These are phyloP conservation scores for Temnothorax longispinosus DNA, from an alignment of 1,140 invertebrate genomes.

Conservation along the genomic window DNA sequence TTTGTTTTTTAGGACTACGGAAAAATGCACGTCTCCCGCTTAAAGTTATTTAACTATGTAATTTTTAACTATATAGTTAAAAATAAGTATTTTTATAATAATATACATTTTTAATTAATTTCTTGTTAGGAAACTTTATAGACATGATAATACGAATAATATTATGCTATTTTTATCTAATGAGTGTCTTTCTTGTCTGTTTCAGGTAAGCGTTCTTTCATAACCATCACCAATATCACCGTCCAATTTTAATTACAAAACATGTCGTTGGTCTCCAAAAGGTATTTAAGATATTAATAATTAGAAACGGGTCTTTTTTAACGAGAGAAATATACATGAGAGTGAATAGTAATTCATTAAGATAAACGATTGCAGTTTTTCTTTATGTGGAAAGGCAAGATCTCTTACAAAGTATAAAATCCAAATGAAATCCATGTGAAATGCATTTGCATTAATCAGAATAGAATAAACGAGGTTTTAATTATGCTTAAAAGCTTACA, in stretches of 20 bases:
- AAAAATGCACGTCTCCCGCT: background rate
- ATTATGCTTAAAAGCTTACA: constrained; percentile 8
- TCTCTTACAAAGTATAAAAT: constrained; percentile 6
- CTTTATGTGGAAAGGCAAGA: background rate
- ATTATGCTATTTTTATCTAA: constrained; percentile 3
- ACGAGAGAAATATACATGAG: background rate
- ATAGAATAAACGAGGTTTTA: constrained; percentile 40
- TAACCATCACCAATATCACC: background rate
- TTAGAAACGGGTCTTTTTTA: background rate
- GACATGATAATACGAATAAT: background rate
- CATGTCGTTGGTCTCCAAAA: background rate
- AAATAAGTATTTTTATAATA: background rate
- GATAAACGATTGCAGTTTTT: background rate
- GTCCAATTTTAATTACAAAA: background rate
- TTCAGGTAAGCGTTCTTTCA: constrained; percentile 62
- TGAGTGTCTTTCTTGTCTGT: constrained; percentile 37
- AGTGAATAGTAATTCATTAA: constrained; percentile 25
- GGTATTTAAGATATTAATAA: constrained; percentile 4
- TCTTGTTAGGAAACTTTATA: background rate
- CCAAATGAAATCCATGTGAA: background rate
- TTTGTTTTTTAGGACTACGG: background rate
- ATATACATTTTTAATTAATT: background rate
- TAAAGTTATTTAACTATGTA: background rate
- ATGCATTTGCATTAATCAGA: constrained; percentile 10
- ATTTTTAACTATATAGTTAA: background rate